Conservation (phyloP, 1,140 invertebrate species). For the Lanistes nyassanus region DNA sequence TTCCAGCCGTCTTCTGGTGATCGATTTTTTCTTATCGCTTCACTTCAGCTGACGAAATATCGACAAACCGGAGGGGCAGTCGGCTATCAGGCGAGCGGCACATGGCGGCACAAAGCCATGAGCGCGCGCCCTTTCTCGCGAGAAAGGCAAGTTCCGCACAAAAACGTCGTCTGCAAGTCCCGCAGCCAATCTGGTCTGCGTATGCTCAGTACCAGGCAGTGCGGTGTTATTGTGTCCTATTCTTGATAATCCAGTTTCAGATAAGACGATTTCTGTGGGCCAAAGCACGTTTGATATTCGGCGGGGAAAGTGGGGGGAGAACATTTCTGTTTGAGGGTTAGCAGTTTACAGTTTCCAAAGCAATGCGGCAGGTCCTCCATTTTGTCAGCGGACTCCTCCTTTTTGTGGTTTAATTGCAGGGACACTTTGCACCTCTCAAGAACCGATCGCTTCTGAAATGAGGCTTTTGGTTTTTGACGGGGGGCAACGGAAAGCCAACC, state of each 20-base stretch:
- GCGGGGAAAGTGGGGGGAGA: not conserved
- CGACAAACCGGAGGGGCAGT: slow-evolving; percentile 12
- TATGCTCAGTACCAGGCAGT: not conserved
- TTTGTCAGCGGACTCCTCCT: no score
- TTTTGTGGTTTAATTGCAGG: no score
- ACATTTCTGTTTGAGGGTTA: no score
- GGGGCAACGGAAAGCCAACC: not conserved
- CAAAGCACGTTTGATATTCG: slow-evolving; percentile 19
- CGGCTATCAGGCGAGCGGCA: no score
- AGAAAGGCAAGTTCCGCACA: not conserved
- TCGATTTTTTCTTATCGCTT: slow-evolving; percentile 27
- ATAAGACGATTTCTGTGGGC: slow-evolving; percentile 12
- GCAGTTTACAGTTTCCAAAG: no score
- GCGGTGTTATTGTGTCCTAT: slow-evolving; percentile 21
- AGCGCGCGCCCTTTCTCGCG: not conserved
- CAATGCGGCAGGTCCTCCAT: no score
- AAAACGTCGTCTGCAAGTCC: not conserved
- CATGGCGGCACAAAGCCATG: not conserved
- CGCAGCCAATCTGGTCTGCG: slow-evolving; percentile 9
- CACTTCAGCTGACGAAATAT: slow-evolving; percentile 25
- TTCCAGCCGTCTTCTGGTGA: slow-evolving; percentile 7
- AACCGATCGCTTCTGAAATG: no score
- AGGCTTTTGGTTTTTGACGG: not conserved
- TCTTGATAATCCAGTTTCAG: slow-evolving; percentile 22
- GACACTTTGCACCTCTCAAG: no score